Conservation (phyloP, 2,888 invertebrate species). For the Patella pellucida region DNA sequence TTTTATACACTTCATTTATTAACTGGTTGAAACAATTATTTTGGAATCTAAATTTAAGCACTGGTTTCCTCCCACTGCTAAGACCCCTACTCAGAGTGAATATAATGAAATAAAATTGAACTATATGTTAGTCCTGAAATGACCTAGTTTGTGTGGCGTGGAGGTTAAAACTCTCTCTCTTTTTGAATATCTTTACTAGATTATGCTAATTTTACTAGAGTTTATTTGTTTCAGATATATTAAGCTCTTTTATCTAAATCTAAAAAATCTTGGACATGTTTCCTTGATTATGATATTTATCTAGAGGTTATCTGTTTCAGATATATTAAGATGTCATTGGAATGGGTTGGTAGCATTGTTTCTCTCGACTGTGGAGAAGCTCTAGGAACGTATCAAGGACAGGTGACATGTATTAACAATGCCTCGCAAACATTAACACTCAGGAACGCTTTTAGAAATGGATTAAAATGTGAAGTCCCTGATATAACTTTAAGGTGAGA, state of each 20-base stretch:
- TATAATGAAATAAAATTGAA: too few relatives aligned
- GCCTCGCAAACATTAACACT: constrained; percentile 79
- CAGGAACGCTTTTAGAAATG: constrained; percentile 86
- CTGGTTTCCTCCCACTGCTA: too few relatives aligned
- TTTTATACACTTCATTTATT: too few relatives aligned
- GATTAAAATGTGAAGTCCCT: constrained; percentile 77
- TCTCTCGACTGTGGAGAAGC: constrained; percentile 85
- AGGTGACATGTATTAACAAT: constrained; percentile 82
- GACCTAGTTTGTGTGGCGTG: too few relatives aligned
- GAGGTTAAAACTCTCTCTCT: too few relatives aligned
- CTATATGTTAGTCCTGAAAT: too few relatives aligned
- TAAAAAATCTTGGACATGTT: too few relatives aligned
- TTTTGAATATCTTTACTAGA: not conserved
- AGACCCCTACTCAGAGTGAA: too few relatives aligned
- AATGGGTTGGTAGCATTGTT: constrained; percentile 84
- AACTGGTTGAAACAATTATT: too few relatives aligned
- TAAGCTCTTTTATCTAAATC: too few relatives aligned
- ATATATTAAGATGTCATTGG: constrained; percentile 42
- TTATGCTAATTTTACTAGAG: not conserved
- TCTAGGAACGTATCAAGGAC: constrained; percentile 85
- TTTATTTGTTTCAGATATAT: constrained; percentile 5
- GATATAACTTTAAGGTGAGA: constrained; percentile 78
- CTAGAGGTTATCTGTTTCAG: not conserved
- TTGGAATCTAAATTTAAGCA: too few relatives aligned
- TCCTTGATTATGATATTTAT: not conserved